Evolutionary conservation across 2,888 invertebrate species (phyloP).

Genomic region (Meloe dianella): DNA sequence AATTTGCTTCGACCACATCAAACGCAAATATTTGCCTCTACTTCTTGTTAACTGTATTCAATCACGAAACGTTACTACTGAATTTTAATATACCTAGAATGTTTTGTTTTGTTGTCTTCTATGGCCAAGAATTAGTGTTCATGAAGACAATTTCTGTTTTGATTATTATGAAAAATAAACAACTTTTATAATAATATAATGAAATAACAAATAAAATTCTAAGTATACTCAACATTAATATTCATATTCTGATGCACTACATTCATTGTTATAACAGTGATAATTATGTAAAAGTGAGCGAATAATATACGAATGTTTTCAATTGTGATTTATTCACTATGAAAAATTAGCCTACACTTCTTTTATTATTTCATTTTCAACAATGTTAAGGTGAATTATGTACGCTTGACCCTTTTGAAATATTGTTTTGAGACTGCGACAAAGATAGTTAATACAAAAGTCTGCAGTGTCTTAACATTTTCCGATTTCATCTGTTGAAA

Average conservation of each 20-base stretch:
- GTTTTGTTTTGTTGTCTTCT: conserved; percentile 25
- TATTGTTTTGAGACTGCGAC: conserved; percentile 33
- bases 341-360: neutral
- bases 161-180: neutral
- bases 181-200: conserved; percentile 15
- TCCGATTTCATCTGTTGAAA: conserved; percentile 18
- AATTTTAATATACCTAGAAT: neutral
- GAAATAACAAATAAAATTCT: conserved; percentile 30
- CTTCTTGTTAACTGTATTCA: conserved; percentile 15
- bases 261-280: conserved; percentile 34
- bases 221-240: conserved; percentile 47
- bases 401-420: conserved; percentile 26
- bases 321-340: neutral
- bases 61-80: neutral
- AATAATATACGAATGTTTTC: neutral
- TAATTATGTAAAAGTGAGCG: conserved; percentile 30
- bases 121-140: conserved; percentile 29
- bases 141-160: conserved; percentile 24
- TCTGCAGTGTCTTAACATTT: conserved; percentile 24
- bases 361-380: neutral
- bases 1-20: conserved; percentile 19
- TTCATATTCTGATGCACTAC: conserved; percentile 48
- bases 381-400: neutral
- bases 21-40: conserved; percentile 19
- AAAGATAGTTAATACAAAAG: conserved; percentile 25